Percentiles rank a stretch among this genome's conserved stretches.
Conservation (phyloP, 2,888 invertebrate species). For the Nomada goodeniana region DNA sequence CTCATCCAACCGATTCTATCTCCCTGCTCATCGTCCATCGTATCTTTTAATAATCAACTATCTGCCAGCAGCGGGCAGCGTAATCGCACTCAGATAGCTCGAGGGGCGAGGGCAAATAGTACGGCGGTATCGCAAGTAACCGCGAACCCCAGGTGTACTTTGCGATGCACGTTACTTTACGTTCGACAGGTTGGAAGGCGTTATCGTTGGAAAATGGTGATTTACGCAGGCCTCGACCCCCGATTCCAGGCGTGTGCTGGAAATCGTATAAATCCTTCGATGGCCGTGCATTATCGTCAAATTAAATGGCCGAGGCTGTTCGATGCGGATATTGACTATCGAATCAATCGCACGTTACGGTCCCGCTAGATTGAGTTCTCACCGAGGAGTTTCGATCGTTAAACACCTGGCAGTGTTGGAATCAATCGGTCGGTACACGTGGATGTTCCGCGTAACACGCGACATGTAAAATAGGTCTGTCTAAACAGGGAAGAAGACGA, state of each 20-base stretch:
- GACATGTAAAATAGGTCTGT: constrained; percentile 26
- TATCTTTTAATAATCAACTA: constrained; percentile 47
- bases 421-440: neutral
- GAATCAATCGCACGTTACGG: neutral
- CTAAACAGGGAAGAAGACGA: neutral
- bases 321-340: neutral
- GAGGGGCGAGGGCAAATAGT: neutral
- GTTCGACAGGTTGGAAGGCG: constrained; percentile 15
- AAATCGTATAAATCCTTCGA: neutral
- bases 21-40: constrained; percentile 13
- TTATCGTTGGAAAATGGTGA: constrained; percentile 20
- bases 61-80: constrained; percentile 25
- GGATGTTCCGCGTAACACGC: constrained; percentile 4
- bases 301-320: neutral
- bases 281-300: neutral
- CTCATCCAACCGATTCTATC: constrained; percentile 13
- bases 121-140: constrained; percentile 1
- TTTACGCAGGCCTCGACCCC: neutral
- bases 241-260: neutral
- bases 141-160: neutral
- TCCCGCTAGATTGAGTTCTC: constrained; percentile 11
- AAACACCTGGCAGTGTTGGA: neutral
- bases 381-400: neutral
- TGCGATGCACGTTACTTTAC: neutral
- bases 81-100: constrained; percentile 17